Percentiles rank a stretch among this genome's conserved stretches.
phyloP scores from a whole-genome alignment of 2,888 invertebrate genomes.

The Pseudeuparius sepicola region DNA sequence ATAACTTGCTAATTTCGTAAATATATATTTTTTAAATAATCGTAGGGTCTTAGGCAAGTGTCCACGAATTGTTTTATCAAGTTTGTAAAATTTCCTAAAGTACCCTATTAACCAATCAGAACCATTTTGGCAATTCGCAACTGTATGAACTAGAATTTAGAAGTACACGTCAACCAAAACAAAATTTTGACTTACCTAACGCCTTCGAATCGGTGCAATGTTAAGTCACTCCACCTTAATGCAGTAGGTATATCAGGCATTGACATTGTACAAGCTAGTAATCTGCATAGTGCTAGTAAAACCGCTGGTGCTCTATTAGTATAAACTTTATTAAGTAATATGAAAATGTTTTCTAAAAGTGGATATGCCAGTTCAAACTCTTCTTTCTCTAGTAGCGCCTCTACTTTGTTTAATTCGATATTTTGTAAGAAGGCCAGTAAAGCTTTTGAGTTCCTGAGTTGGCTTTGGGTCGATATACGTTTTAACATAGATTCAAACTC shows the following conservation, averaged over 20 bases:
- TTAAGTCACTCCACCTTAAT: constrained; percentile 58
- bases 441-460: constrained; percentile 47
- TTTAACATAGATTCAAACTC: constrained; percentile 55
- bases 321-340: constrained; percentile 53
- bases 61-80: too few relatives aligned
- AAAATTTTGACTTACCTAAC: constrained; percentile 33
- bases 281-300: constrained; percentile 53
- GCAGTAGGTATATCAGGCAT: constrained; percentile 47
- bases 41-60: too few relatives aligned
- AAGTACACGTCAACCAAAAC: background rate
- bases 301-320: constrained; percentile 61
- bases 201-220: constrained; percentile 59
- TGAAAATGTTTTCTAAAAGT: constrained; percentile 57
- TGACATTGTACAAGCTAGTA: constrained; percentile 50
- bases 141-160: background rate
- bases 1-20: too few relatives aligned
- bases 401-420: constrained; percentile 51
- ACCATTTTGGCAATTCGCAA: too few relatives aligned
- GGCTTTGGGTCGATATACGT: constrained; percentile 45
- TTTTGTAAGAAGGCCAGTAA: constrained; percentile 56
- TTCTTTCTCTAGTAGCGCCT: constrained; percentile 46
- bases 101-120: too few relatives aligned
- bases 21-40: too few relatives aligned
- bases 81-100: too few relatives aligned
- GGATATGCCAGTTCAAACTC: constrained; percentile 52